Percentiles rank a stretch among this genome's conserved stretches.
phyloP scores from a whole-genome alignment of 1,140 invertebrate genomes.

The Listronotus bonariensis region DNA sequence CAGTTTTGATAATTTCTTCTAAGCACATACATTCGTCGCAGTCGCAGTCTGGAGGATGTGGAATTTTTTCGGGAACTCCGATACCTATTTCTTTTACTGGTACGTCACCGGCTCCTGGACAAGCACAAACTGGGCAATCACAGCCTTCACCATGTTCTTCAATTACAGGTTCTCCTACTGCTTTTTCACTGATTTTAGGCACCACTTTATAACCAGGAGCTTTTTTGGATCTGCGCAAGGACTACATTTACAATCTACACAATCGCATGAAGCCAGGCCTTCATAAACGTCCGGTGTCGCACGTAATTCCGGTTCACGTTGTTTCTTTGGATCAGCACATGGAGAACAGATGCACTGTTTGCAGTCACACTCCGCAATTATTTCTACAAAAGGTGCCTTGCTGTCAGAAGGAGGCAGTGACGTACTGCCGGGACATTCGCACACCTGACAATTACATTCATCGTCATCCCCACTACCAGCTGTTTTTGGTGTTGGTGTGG shows the following conservation, averaged over 20 bases:
- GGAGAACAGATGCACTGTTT: slow-evolving; percentile 20
- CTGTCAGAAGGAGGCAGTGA: neutral
- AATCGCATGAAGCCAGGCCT: slow-evolving; percentile 29
- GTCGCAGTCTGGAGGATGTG: slow-evolving; percentile 34
- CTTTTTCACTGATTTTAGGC: neutral
- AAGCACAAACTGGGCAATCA: slow-evolving; percentile 26
- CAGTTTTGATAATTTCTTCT: slow-evolving; percentile 22
- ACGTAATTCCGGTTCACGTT: neutral
- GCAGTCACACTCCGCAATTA: slow-evolving; percentile 17
- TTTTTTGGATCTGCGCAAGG: slow-evolving; percentile 37
- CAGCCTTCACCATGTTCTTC: neutral
- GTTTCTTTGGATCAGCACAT: slow-evolving; percentile 19
- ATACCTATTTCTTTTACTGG: slow-evolving; percentile 16
- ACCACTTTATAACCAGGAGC: neutral
- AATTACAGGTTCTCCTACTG: too few species aligned
- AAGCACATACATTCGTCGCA: slow-evolving; percentile 32
- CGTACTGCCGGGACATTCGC: slow-evolving; percentile 17
- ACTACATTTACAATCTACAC: slow-evolving; percentile 31
- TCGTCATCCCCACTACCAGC: slow-evolving; percentile 6
- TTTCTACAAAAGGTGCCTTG: neutral
- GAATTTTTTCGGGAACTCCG: slow-evolving; percentile 4
- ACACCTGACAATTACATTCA: slow-evolving; percentile 28
- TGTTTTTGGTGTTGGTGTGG: neutral
- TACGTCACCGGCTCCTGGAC: neutral
- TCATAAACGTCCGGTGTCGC: neutral